These are phyloP conservation scores for Pangasianodon gigas DNA, from an alignment of 2,113 vertebrate genomes.

Conservation along the genomic window DNA sequence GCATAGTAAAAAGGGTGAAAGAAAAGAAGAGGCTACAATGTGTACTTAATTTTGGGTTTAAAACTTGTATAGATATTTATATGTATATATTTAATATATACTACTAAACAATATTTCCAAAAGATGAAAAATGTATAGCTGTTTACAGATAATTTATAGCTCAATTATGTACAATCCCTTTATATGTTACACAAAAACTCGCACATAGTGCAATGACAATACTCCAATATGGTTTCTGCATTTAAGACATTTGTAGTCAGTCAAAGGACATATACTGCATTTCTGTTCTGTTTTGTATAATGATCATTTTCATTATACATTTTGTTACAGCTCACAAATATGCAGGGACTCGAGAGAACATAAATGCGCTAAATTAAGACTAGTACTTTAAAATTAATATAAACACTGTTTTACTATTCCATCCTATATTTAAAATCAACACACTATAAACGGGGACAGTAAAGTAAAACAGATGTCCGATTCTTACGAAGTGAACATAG, in stretches of 20 bases:
- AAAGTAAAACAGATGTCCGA: constrained; percentile 49
- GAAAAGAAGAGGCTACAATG: constrained; percentile 70
- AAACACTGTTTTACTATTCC: constrained; percentile 25
- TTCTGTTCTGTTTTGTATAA: not conserved
- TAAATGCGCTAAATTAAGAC: constrained; percentile 29
- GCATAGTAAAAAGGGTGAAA: constrained; percentile 71
- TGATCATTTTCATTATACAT: not conserved
- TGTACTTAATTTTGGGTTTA: constrained; percentile 72
- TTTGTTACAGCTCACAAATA: constrained; percentile 15
- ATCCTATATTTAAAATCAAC: constrained; percentile 23
- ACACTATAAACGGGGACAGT: constrained; percentile 22
- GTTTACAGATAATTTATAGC: constrained; percentile 88
- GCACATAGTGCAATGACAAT: constrained; percentile 53
- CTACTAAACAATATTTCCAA: constrained; percentile 79
- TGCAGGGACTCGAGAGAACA: not conserved
- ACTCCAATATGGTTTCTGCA: constrained; percentile 35
- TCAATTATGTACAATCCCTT: constrained; percentile 82
- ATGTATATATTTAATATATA: constrained; percentile 68
- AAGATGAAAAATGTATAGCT: constrained; percentile 76
- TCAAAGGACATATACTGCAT: not conserved
- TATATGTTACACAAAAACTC: constrained; percentile 69
- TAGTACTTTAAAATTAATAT: constrained; percentile 21
- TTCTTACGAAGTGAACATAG: constrained; percentile 32
- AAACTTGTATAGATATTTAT: constrained; percentile 70
- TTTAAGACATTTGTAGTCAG: constrained; percentile 9